Percentiles rank a stretch among this genome's conserved stretches.
These are phyloP conservation scores for Sminthurides bifidus DNA, from an alignment of 1,140 invertebrate genomes.

Conservation along the genomic window DNA sequence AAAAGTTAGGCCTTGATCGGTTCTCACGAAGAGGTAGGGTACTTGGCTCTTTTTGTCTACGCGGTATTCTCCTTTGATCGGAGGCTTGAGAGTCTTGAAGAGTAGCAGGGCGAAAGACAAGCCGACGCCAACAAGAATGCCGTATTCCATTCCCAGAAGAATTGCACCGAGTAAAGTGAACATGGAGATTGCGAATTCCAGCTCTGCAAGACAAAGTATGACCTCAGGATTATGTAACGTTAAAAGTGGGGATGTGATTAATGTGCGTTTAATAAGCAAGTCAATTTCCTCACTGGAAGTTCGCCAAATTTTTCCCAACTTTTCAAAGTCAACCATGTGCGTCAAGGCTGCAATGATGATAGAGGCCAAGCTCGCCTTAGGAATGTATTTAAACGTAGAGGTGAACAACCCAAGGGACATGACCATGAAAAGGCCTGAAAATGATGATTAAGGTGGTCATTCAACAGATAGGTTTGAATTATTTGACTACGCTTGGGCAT, in stretches of 20 bases:
- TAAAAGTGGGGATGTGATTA: too few relatives aligned
- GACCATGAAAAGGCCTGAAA: constrained; percentile 18
- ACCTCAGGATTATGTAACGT: too few relatives aligned
- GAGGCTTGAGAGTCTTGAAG: neutral
- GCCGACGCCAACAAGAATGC: neutral
- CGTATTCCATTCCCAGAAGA: neutral
- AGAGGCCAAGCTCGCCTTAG: constrained; percentile 35
- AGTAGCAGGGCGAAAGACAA: neutral
- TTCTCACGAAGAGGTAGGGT: neutral
- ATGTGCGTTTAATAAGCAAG: too few relatives aligned
- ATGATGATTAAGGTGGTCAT: neutral
- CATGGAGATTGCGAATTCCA: neutral
- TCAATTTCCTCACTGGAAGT: constrained; percentile 71
- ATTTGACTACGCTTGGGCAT: too few relatives aligned
- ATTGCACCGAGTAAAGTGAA: neutral
- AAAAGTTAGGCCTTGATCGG: neutral
- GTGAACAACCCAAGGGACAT: constrained; percentile 23
- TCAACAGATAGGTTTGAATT: too few relatives aligned
- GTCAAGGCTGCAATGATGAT: constrained; percentile 73
- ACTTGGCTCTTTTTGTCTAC: neutral
- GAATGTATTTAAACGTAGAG: constrained; percentile 33
- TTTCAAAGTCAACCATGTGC: constrained; percentile 82
- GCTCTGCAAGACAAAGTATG: too few relatives aligned
- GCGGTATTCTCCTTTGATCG: neutral
- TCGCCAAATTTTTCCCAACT: constrained; percentile 73